Evolutionary conservation across 2,888 invertebrate genomes (phyloP).

Genomic region (Gordius sp.): DNA sequence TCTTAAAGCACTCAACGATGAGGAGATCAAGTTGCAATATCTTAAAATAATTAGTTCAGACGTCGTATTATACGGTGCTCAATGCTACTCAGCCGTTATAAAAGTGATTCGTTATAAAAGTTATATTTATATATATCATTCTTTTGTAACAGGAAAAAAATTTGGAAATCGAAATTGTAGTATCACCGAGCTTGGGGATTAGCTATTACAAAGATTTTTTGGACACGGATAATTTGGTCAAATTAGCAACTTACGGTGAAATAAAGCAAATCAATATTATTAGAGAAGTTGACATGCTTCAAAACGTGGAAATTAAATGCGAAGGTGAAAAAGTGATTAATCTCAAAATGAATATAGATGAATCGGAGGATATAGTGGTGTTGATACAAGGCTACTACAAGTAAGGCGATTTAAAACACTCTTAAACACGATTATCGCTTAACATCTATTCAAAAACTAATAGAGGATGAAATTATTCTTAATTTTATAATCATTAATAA

Average conservation of each 20-base stretch:
- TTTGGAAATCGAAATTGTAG: not conserved
- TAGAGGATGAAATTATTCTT: too few species aligned
- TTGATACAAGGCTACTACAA: conserved; percentile 12
- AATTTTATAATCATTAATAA: too few species aligned
- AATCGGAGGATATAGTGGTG: not conserved
- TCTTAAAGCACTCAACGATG: not conserved
- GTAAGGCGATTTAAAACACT: too few species aligned
- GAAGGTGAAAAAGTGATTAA: not conserved
- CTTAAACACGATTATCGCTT: too few species aligned
- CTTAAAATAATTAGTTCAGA: not conserved
- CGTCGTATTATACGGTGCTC: conserved; percentile 3
- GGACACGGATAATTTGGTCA: not conserved
- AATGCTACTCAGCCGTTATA: not conserved
- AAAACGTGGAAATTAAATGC: not conserved
- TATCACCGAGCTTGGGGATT: not conserved
- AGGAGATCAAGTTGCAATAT: conserved; percentile 12
- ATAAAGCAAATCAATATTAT: not conserved
- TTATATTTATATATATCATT: not conserved
- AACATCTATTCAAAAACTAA: too few species aligned
- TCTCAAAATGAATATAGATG: conserved; percentile 8
- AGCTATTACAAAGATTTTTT: conserved; percentile 3
- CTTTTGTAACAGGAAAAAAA: not conserved
- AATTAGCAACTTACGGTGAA: not conserved
- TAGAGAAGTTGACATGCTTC: not conserved
- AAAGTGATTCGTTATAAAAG: not conserved